Evolutionary conservation across 2,888 invertebrate genomes (phyloP).

Genomic region (Nomada goodeniana): DNA sequence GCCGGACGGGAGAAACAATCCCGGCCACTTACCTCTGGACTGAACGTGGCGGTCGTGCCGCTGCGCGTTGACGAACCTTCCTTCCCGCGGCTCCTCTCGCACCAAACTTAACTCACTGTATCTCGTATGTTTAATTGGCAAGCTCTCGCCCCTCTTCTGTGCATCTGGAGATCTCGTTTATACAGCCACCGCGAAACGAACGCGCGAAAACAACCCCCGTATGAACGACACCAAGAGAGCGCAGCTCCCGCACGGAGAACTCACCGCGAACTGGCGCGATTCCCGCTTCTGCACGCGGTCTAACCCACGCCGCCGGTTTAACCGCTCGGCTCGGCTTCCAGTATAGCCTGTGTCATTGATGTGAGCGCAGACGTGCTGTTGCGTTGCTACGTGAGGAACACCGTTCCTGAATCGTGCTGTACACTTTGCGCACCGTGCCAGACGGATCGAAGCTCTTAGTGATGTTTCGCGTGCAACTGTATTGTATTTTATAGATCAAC

Average conservation of each 20-base stretch:
- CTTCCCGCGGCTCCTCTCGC: conserved; percentile 25
- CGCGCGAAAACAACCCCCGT: conserved; percentile 25
- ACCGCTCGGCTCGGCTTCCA: conserved; percentile 51
- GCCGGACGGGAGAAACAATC: background rate
- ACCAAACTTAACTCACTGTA: conserved; percentile 48
- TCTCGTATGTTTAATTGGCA: conserved; percentile 14
- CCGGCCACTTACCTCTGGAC: conserved; percentile 68
- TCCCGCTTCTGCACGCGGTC: conserved; percentile 54
- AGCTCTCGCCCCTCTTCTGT: conserved; percentile 64
- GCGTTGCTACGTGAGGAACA: background rate
- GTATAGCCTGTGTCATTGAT: conserved; percentile 54
- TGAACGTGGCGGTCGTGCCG: conserved; percentile 54
- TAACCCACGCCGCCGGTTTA: conserved; percentile 62
- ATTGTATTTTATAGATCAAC: background rate
- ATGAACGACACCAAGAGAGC: conserved; percentile 60
- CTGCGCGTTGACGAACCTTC: conserved; percentile 40
- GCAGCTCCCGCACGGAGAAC: conserved; percentile 64
- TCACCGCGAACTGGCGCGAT: conserved; percentile 65
- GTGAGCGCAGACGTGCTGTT: conserved; percentile 29
- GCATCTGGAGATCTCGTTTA: conserved; percentile 46
- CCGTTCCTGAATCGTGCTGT: conserved; percentile 20
- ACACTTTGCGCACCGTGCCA: background rate
- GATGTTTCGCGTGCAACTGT: background rate
- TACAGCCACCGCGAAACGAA: background rate
- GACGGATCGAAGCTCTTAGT: background rate